Evolutionary conservation across 1,140 invertebrate species (phyloP), one percentile per base, ranked within the genome.

Genomic region (Neotoxoptera formosana): DNA sequence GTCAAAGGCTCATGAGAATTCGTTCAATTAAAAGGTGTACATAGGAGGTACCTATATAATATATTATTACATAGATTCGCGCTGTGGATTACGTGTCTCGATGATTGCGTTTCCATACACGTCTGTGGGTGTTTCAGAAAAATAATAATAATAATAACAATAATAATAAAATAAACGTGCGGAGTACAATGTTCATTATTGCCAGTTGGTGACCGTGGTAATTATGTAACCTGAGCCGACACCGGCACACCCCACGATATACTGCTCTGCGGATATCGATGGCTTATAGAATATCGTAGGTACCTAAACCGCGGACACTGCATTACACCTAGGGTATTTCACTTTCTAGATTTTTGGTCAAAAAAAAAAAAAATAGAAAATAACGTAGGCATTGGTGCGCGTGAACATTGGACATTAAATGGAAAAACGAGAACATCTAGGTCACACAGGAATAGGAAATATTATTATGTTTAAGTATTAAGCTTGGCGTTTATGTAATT

Each of bases 1-100:
- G 83, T 84, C 36, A 45, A 86, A 47, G 56, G 56, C 90, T 41
- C 67, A 45, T 83, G 91, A 51, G 91, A 92, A 92, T 92, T 92
- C 45, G 30, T 92, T 51, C 91, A 83, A 92, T 92, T 92, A 92
- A 92, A 81, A 92, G 41, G 17, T 41, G 41, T 41, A 41, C 41
- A n/a, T 34, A 90, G 0, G 89, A 67, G 25, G n/a, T 67, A n/a
- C 30, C 60, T 67, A 30, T 34, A 81, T 17, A 30, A 20, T 81
- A 34, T 81, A 36, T 36, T 83, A 81, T 36, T 53, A 14, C 25
- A 23, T 23, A 84, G 83, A 84, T 14, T 6, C 30, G 21, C 23
- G 83, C 36, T 11, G 83, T 30, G 83, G 36, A 84, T 45, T 84
- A 84, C 83, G 83, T 84, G 23, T 41, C 0, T 8, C 9, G 41